Evolutionary conservation across 2,797 vertebrate genomes (phyloP).

Genomic region (Kryptopterus vitreolus): DNA sequence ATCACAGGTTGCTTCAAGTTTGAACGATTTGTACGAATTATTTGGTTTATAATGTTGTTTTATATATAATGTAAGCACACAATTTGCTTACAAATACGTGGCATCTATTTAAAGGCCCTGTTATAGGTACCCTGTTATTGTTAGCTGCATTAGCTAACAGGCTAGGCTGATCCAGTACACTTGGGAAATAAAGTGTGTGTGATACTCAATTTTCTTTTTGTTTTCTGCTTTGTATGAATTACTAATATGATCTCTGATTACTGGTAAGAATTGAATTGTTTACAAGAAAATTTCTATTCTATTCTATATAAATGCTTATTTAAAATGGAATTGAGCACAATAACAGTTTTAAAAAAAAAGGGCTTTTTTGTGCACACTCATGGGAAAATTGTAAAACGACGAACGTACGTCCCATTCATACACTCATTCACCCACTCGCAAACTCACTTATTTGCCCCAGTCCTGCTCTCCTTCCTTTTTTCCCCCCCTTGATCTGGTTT

Average conservation of each 20-base stretch:
- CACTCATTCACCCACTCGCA: background rate
- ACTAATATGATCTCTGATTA: too few species aligned
- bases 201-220: background rate
- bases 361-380: background rate
- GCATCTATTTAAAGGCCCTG: background rate
- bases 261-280: background rate
- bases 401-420: background rate
- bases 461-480: conserved; percentile 16
- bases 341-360: too few species aligned
- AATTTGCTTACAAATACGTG: background rate
- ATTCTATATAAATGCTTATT: background rate
- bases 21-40: background rate
- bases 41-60: background rate
- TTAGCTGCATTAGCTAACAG: conserved; percentile 9
- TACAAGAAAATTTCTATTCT: background rate
- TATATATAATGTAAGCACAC: background rate
- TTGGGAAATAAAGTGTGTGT: background rate
- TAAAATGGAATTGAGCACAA: background rate
- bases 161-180: background rate
- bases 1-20: background rate
- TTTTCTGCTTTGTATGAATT: too few species aligned
- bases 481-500: conserved; percentile 19
- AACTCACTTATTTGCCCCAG: background rate
- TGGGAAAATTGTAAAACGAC: background rate
- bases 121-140: background rate